Conservation (phyloP, 1,140 invertebrate species). For the Bombus sylvicola region DNA sequence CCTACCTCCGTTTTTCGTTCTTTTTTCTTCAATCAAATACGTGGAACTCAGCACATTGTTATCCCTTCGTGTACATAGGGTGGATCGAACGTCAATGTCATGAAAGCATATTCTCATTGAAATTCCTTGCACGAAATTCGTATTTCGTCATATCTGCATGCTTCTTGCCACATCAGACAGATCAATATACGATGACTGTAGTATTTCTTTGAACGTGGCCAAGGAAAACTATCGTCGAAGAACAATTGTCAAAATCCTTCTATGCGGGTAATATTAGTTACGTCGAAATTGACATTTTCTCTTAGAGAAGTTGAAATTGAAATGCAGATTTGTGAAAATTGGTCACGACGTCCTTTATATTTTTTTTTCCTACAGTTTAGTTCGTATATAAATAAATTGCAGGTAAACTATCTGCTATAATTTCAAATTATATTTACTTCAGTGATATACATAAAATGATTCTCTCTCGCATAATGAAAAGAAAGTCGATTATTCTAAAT, state of each 20-base stretch:
- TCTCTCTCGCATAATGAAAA: no score
- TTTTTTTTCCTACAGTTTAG: not conserved
- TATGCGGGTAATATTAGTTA: not conserved
- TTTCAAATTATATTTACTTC: not conserved
- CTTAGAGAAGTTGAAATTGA: not conserved
- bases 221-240: not conserved
- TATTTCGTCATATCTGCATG: constrained; percentile 32
- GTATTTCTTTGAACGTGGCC: not conserved
- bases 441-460: not conserved
- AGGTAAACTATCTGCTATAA: not conserved
- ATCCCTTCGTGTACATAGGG: constrained; percentile 57
- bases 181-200: not conserved
- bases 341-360: not conserved
- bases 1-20: not conserved
- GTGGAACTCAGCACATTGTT: constrained; percentile 67
- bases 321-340: not conserved
- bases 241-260: not conserved
- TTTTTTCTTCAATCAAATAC: constrained; percentile 1
- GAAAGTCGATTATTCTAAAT: not conserved
- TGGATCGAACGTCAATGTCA: constrained; percentile 48
- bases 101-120: constrained; percentile 7
- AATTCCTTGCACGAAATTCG: constrained; percentile 45
- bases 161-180: not conserved
- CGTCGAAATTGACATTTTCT: not conserved
- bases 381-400: not conserved